Evolutionary conservation across 2,888 invertebrate genomes (phyloP).

Genomic region (Capitulum mitella): DNA sequence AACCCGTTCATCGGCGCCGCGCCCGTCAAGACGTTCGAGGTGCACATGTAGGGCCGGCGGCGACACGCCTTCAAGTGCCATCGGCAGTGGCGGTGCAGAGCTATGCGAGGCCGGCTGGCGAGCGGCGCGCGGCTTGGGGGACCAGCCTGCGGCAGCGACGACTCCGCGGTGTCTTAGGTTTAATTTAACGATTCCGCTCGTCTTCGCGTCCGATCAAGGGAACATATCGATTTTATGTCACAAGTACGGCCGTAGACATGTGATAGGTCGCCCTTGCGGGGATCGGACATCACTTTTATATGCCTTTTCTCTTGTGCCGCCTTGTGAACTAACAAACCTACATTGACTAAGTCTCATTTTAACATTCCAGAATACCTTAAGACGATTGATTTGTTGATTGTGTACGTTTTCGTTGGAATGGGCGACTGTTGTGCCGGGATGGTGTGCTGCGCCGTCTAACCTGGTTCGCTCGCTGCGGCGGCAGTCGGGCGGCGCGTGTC

Average conservation of each 20-base stretch:
- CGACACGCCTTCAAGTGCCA: background rate
- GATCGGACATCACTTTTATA: background rate
- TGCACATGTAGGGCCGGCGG: slow-evolving; percentile 10
- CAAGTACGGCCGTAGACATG: background rate
- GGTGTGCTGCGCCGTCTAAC: too few relatives aligned
- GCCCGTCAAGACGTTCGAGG: slow-evolving; percentile 21
- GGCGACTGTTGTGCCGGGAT: too few relatives aligned
- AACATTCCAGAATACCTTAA: slow-evolving; percentile 17
- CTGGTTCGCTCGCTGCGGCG: too few relatives aligned
- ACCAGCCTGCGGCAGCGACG: background rate
- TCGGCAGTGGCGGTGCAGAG: background rate
- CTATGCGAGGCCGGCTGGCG: background rate
- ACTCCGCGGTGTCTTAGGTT: too few relatives aligned
- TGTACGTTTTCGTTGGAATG: background rate
- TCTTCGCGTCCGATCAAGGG: background rate
- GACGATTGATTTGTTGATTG: background rate
- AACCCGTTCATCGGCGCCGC: background rate
- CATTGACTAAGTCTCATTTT: background rate
- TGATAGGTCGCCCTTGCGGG: background rate
- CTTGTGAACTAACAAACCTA: background rate
- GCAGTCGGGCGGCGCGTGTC: too few relatives aligned
- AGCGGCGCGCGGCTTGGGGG: background rate
- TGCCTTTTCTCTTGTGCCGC: slow-evolving; percentile 6
- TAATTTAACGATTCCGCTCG: background rate
- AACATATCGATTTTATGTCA: background rate